A percentile compares a stretch with the other conserved stretches of the same genome.
These are phyloP conservation scores for Drosophila setosimentum DNA, from an alignment of 2,888 invertebrate species.

Conservation along the genomic window DNA sequence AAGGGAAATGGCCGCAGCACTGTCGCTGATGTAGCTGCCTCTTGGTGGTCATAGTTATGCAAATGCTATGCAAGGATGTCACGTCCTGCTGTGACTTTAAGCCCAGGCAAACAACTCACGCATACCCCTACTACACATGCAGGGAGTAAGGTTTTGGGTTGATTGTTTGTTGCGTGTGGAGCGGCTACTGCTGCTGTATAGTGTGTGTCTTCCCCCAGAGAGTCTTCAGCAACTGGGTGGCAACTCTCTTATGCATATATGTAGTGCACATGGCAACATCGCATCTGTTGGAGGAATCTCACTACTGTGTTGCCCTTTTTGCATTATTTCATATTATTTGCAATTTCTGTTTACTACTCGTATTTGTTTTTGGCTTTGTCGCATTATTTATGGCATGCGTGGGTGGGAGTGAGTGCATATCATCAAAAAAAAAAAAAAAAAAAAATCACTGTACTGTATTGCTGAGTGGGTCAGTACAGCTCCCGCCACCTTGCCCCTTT, in stretches of 20 bases:
- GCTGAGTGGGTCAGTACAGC: constrained; percentile 50
- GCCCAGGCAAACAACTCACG: constrained; percentile 39
- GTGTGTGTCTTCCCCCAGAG: not conserved
- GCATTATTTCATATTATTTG: constrained; percentile 80
- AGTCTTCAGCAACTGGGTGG: constrained; percentile 19
- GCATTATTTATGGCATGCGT: constrained; percentile 69
- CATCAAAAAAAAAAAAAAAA: constrained; percentile 21
- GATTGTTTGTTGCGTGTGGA: not conserved
- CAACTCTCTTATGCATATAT: constrained; percentile 4
- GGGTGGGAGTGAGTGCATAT: constrained; percentile 8
- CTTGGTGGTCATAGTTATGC: constrained; percentile 77
- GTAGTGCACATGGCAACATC: constrained; percentile 3
- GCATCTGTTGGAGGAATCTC: constrained; percentile 19
- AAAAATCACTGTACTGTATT: constrained; percentile 48
- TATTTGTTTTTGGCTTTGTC: constrained; percentile 77
- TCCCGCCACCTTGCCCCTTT: not conserved
- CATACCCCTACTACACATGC: constrained; percentile 5
- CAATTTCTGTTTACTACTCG: constrained; percentile 76
- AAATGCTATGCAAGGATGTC: constrained; percentile 80
- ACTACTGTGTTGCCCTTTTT: constrained; percentile 75
- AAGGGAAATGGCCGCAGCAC: not conserved
- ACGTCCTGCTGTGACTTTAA: constrained; percentile 80
- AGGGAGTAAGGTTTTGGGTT: not conserved
- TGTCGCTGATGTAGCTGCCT: constrained; percentile 50
- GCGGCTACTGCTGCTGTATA: not conserved